These are phyloP conservation scores for Nipponacmea schrenckii DNA, from an alignment of 2,888 invertebrate species.

Conservation along the genomic window DNA sequence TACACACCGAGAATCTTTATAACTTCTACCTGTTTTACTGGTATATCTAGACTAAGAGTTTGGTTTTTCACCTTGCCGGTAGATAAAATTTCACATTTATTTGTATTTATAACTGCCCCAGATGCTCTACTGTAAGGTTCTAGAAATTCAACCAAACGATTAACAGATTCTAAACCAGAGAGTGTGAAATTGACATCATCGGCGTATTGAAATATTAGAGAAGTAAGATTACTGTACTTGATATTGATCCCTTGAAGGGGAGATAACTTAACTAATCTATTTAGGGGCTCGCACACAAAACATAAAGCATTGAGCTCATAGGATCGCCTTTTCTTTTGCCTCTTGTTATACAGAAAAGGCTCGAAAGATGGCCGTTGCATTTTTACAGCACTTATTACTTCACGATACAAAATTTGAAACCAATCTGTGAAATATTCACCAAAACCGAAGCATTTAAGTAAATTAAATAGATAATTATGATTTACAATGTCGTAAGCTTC, in stretches of 20 bases:
- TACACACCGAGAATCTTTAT: neutral
- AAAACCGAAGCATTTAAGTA: too few relatives aligned
- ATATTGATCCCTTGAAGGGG: neutral
- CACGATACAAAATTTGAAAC: constrained; percentile 9
- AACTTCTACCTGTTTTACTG: neutral
- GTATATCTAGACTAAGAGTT: neutral
- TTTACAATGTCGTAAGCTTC: constrained; percentile 43
- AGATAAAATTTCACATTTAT: neutral
- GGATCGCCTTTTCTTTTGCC: neutral
- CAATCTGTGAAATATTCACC: constrained; percentile 12
- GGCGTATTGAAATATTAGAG: neutral
- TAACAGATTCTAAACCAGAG: neutral
- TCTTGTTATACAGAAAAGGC: neutral
- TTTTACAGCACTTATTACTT: constrained; percentile 31
- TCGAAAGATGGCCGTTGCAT: constrained; percentile 32
- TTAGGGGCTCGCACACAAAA: neutral
- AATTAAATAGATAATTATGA: too few relatives aligned
- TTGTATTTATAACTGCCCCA: neutral
- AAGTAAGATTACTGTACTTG: constrained; percentile 1
- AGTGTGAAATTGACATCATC: constrained; percentile 3
- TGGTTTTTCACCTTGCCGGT: neutral
- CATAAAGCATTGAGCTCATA: neutral
- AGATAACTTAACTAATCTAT: neutral
- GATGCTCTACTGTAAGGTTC: constrained; percentile 1
- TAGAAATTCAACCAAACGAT: neutral